Evolutionary conservation across 2,797 vertebrate genomes (phyloP).

Genomic region (Bufotes viridis): DNA sequence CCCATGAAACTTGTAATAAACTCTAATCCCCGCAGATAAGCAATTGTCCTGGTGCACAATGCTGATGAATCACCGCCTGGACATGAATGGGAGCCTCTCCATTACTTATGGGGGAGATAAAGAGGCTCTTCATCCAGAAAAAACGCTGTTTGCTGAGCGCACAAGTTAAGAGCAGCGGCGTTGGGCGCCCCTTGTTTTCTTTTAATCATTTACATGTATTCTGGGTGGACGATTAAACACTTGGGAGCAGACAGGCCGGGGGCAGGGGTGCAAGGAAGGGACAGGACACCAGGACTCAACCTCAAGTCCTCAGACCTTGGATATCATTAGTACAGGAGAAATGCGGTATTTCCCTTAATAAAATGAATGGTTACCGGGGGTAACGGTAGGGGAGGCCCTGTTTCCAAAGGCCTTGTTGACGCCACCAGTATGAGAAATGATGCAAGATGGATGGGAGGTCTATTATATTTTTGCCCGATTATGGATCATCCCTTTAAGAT

Average conservation of each 20-base stretch:
- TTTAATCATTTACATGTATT: constrained; percentile 59
- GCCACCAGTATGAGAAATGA: too few species aligned
- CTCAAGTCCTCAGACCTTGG: constrained; percentile 20
- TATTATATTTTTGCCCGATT: too few species aligned
- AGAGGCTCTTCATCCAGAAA: constrained; percentile 42
- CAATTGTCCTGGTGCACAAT: constrained; percentile 45
- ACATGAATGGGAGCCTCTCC: constrained; percentile 58
- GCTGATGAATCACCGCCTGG: constrained; percentile 57
- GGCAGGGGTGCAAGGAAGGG: background rate
- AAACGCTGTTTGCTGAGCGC: constrained; percentile 45
- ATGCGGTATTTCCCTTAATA: background rate
- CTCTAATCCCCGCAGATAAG: constrained; percentile 56
- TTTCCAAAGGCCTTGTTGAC: too few species aligned
- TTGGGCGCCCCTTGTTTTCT: constrained; percentile 43
- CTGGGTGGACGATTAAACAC: constrained; percentile 41
- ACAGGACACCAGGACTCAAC: background rate
- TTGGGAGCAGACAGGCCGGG: constrained; percentile 9
- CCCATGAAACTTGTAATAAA: constrained; percentile 50
- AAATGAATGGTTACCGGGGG: too few species aligned
- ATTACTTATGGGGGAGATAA: constrained; percentile 59
- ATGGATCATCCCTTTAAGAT: too few species aligned
- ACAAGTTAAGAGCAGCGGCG: background rate
- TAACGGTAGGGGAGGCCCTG: too few species aligned
- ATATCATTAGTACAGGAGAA: background rate
- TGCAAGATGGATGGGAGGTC: too few species aligned